Conservation (phyloP, 2,888 invertebrate genomes). For the Tetropium fuscum region DNA sequence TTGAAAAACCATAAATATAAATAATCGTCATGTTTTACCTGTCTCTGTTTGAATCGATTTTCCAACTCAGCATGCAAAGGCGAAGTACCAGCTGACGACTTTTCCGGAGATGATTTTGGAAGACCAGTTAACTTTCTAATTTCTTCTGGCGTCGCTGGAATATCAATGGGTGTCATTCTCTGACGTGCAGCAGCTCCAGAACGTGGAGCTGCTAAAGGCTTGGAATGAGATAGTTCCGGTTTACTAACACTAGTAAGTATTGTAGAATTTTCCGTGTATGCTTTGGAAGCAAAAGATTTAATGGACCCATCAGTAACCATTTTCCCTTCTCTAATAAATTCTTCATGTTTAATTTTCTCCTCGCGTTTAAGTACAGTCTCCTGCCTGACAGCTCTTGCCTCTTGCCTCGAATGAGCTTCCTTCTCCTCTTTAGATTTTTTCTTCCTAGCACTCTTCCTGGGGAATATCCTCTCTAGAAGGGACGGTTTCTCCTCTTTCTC, state of each 20-base stretch:
- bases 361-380: constrained; percentile 14
- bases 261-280: constrained; percentile 31
- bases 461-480: constrained; percentile 76
- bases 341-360: constrained; percentile 9
- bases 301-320: constrained; percentile 24
- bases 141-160: constrained; percentile 63
- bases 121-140: constrained; percentile 41
- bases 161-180: constrained; percentile 70
- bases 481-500: constrained; percentile 68
- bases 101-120: constrained; percentile 54
- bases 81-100: constrained; percentile 44
- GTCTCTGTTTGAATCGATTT: constrained; percentile 56
- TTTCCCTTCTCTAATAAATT: constrained; percentile 29
- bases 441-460: constrained; percentile 79
- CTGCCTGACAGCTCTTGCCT: constrained; percentile 62
- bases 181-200: constrained; percentile 70
- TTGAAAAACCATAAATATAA: too few species aligned
- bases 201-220: constrained; percentile 59
- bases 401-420: constrained; percentile 23
- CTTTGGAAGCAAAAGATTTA: constrained; percentile 14
- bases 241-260: constrained; percentile 15
- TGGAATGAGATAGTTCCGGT: constrained; percentile 46
- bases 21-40: too few species aligned
- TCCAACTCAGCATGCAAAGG: constrained; percentile 60
- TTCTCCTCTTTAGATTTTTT: constrained; percentile 69